Conservation (phyloP, 1,140 invertebrate genomes). For the Lepidurus arcticus region DNA sequence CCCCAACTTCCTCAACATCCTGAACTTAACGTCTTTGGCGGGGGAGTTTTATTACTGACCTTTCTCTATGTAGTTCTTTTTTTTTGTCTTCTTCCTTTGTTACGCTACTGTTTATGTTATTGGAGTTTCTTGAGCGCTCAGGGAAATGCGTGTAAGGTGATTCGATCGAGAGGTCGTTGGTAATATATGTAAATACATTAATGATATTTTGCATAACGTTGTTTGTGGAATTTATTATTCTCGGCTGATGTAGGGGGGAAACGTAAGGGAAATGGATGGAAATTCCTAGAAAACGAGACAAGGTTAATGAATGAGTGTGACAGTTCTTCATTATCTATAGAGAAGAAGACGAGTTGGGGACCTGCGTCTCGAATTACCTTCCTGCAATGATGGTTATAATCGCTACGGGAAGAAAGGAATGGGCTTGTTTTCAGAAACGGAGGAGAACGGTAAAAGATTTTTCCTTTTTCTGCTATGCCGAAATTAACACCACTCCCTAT, state of each 20-base stretch:
- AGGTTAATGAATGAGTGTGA: not conserved
- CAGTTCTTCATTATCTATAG: slow-evolving; percentile 13
- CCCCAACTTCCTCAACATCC: not conserved
- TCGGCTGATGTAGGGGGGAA: not conserved
- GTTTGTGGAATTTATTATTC: not conserved
- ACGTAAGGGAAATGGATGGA: not conserved
- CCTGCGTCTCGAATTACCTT: slow-evolving; percentile 9
- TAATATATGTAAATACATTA: not conserved
- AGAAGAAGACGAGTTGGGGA: slow-evolving; percentile 14
- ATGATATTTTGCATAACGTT: slow-evolving; percentile 6
- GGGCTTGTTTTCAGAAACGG: not conserved
- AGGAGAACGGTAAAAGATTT: not conserved
- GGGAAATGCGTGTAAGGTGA: not conserved
- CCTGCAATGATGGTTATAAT: not conserved
- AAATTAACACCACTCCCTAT: not conserved
- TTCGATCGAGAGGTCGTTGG: not conserved
- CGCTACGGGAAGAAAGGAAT: not conserved
- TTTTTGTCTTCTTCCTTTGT: not conserved
- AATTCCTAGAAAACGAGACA: slow-evolving; percentile 3
- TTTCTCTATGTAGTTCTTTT: not conserved
- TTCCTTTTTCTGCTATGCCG: not conserved
- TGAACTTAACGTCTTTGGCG: not conserved
- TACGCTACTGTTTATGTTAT: not conserved
- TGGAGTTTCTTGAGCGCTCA: not conserved
- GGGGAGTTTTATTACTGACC: not conserved